Evolutionary conservation across 2,797 vertebrate species (phyloP).

Genomic region (Cottoperca gobio): DNA sequence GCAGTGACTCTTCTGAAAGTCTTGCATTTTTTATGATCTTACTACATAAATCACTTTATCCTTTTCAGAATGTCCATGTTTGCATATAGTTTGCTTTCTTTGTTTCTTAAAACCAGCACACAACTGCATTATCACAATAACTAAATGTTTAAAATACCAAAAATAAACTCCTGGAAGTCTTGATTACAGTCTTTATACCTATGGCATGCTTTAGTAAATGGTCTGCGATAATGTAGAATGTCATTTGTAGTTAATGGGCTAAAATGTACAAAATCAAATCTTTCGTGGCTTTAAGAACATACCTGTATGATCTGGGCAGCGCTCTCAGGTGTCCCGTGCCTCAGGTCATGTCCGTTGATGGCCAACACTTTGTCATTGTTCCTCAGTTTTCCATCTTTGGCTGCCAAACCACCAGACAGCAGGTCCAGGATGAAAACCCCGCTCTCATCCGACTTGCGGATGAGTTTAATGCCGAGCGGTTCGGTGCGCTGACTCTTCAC

Average conservation of each 20-base stretch:
- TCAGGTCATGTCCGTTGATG: conserved; percentile 93
- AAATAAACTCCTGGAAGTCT: not conserved
- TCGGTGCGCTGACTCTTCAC: conserved; percentile 89
- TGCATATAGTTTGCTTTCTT: not conserved
- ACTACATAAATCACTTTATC: not conserved
- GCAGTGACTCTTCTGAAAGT: not conserved
- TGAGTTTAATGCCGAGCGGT: conserved; percentile 93
- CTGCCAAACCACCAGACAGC: conserved; percentile 91
- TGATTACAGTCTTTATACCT: not conserved
- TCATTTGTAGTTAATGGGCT: not conserved
- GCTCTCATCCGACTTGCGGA: conserved; percentile 91
- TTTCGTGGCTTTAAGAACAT: conserved; percentile 7
- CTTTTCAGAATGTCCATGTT: not conserved
- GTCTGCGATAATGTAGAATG: not conserved
- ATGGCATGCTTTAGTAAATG: not conserved
- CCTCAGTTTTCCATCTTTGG: conserved; percentile 91
- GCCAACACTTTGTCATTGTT: conserved; percentile 93
- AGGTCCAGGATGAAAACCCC: conserved; percentile 94
- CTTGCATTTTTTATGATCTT: not conserved
- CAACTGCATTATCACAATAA: not conserved
- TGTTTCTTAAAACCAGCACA: not conserved
- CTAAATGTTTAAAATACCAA: not conserved
- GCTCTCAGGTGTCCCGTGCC: conserved; percentile 93
- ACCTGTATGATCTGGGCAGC: conserved; percentile 97
- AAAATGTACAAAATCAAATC: not conserved